Evolutionary conservation across 2,888 invertebrate genomes (phyloP).

Genomic region (Anodontia alba): DNA sequence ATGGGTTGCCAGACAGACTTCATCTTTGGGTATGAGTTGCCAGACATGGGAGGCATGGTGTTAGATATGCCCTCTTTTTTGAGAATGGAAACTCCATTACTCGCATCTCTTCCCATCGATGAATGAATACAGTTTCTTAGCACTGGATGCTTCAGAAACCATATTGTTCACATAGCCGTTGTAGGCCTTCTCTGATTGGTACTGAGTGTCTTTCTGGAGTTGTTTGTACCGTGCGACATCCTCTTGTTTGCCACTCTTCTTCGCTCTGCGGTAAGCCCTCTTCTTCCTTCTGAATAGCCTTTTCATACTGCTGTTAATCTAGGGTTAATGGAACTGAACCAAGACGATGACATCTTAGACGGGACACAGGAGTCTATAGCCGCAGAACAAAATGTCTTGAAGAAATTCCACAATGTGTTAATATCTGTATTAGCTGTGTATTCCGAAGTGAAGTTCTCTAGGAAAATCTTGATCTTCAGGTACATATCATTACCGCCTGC

Average conservation of each 20-base stretch:
- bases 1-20: too few species aligned
- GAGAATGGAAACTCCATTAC: neutral
- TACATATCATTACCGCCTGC: constrained; percentile 20
- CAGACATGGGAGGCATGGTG: neutral
- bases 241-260: neutral
- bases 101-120: constrained; percentile 22
- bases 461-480: neutral
- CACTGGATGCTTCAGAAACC: neutral
- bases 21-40: neutral
- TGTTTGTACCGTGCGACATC: constrained; percentile 14
- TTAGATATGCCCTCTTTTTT: neutral
- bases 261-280: constrained; percentile 23
- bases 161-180: constrained; percentile 22
- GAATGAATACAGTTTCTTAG: constrained; percentile 23
- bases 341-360: constrained; percentile 23
- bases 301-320: constrained; percentile 13
- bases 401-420: constrained; percentile 32
- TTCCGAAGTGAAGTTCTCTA: neutral
- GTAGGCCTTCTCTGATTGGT: constrained; percentile 11
- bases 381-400: constrained; percentile 3
- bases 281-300: constrained; percentile 21
- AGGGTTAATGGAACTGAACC: constrained; percentile 26
- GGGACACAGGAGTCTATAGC: constrained; percentile 26
- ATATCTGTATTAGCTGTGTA: constrained; percentile 11
- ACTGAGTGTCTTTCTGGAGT: constrained; percentile 18